Evolutionary conservation across 2,888 invertebrate genomes (phyloP), one percentile per base, ranked within the genome.

Genomic region (Dryadula phaetusa): DNA sequence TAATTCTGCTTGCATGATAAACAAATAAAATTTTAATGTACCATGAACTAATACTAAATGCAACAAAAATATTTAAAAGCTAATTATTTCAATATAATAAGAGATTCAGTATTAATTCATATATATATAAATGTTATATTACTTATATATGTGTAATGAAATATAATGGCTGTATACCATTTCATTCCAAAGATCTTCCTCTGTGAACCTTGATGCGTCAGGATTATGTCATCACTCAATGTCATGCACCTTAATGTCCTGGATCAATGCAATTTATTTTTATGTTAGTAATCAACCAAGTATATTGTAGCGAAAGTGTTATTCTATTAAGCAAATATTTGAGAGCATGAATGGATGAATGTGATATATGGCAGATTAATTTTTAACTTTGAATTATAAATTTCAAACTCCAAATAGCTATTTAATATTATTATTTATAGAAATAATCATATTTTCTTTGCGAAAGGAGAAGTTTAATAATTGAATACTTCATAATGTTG

Each of bases 161-260:
- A 44, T 42, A 82, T 75, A 81, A 82, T 80, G 79, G 80, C 77
- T 78, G 77, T 83, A 84, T 92, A 92, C 92, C 92, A 92, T 91
- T 86, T 88, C 90, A 90, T 91, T 87, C 90, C 92, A 89, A 88
- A 84, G 86, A 79, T 86, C 87, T 86, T 83, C 87, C 74, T 81
- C 80, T 76, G 77, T 82, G 74, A 78, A 80, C 80, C 78, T 76
- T 80, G 82, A 68, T 70, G 77, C 76, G 79, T 79, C 79, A 79
- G 78, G 79, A 83, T 82, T 78, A 82, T 79, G 77, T 81, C 79
- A 79, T 84, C 87, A 85, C 82, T 83, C 82, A 82, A 84, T 76
- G 83, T 85, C 92, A 92, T 92, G 92, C 92, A 90, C 89, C 86
- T 88, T 86, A 90, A 79, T 79, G 81, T 85, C 92, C 92, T 92